Evolutionary conservation across 2,113 vertebrate genomes (phyloP).

Genomic region (Bucco capensis): DNA sequence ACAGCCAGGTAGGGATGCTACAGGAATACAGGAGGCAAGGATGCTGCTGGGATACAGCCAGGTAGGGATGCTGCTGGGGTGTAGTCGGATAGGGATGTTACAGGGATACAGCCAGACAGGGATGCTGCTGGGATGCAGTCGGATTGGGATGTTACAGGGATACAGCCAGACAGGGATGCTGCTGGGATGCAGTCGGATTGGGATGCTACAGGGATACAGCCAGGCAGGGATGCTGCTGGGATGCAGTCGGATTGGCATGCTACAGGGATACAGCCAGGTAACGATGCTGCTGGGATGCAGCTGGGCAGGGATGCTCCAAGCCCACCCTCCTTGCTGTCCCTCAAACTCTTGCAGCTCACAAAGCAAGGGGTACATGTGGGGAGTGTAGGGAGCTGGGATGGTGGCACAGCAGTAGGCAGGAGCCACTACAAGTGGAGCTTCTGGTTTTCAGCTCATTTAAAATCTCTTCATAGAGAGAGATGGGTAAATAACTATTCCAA

Average conservation of each 20-base stretch:
- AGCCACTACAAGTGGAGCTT: not conserved
- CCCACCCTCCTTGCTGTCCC: not conserved
- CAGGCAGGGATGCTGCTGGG: not conserved
- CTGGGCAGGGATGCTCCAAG: not conserved
- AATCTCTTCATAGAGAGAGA: not conserved
- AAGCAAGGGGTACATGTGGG: not conserved
- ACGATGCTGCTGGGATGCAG: not conserved
- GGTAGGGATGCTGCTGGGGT: not conserved
- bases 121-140: not conserved
- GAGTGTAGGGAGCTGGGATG: not conserved
- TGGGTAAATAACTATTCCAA: not conserved
- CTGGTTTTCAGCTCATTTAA: not conserved
- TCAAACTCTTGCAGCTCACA: rapidly evolving
- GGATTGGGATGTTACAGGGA: too few species aligned
- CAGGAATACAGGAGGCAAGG: not conserved
- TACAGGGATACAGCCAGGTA: not conserved
- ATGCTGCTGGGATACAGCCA: not conserved
- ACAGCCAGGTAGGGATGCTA: not conserved
- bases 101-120: not conserved
- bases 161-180: too few species aligned
- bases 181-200: too few species aligned
- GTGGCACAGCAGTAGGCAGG: not conserved
- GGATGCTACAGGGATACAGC: not conserved
- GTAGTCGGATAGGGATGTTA: not conserved
- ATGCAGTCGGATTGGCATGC: too few species aligned